Base-by-base conservation (phyloP, 1,140 invertebrate genomes). In the Orussus abietinus region DNA sequence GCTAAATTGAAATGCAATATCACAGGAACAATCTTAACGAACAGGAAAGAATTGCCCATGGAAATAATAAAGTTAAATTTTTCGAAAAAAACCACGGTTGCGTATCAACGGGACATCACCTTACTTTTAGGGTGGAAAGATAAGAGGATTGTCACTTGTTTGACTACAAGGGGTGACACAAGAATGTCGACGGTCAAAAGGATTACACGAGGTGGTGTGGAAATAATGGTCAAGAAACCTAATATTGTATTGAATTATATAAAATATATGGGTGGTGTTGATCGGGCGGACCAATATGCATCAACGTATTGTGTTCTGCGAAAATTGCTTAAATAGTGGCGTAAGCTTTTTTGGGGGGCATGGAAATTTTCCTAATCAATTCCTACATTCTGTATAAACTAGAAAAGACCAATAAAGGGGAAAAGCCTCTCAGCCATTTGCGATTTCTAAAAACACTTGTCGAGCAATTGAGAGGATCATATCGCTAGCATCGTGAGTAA, bases 241-340 rank as follows among this genome's bases (percentile, higher is more conserved):
- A 49, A 49, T 11, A 10, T 45, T 12, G n/a, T 49, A 26, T 10
- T 44, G 12, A 15, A 49, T 30, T 45, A 45, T 38, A 47, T 34
- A 18, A 47, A 47, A 42, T 19, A 41, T 31, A 43, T 43, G 42
- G 38, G 33, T 12, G 44, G 45, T 35, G 46, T 48, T 26, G 46
- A 49, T 45, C 42, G 19, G 1, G 37, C 33, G 2, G 33, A 41
- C 14, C 41, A 34, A 18, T 41, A 37, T 32, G 37, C 28, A 1
- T 35, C 32, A 7, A 40, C 18, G 26, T 39, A 46, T 46, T 28
- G n/a, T 15, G 50, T 50, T 42, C 34, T 55, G 12, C 20, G 37
- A 32, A 52, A 55, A 44, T 50, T 38, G 5, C 30, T 55, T 4
- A 53, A 55, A 42, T 55, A 47, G 47, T 53, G 53, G 51, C 42